phyloP scores from a whole-genome alignment of 2,797 vertebrate genomes.

The Clamator glandarius region DNA sequence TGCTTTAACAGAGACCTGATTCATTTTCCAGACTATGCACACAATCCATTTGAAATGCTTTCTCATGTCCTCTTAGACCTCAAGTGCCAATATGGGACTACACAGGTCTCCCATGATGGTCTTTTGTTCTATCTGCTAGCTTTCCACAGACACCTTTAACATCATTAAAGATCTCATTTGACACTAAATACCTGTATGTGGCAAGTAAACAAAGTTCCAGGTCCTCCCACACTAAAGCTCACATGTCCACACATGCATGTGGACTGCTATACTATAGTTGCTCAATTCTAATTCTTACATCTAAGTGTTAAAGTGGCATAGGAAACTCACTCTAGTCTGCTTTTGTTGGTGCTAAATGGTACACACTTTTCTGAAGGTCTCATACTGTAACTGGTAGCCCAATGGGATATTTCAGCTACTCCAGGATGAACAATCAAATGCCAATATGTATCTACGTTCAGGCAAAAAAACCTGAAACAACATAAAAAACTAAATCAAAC shows the following conservation, averaged over 20 bases:
- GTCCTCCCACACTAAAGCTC: not conserved
- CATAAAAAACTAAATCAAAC: too few relatives aligned
- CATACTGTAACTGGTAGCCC: not conserved
- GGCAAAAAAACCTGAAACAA: not conserved
- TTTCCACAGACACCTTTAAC: not conserved
- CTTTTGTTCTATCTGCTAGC: not conserved
- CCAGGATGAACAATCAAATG: not conserved
- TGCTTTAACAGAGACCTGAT: not conserved
- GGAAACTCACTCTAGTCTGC: rapidly evolving
- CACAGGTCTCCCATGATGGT: not conserved
- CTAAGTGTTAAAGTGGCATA: not conserved
- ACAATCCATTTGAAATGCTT: not conserved
- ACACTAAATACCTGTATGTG: not conserved
- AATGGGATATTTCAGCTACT: not conserved
- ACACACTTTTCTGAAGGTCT: not conserved
- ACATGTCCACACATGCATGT: not conserved
- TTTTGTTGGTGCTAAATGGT: not conserved
- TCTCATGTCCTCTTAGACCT: not conserved
- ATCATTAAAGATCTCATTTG: not conserved
- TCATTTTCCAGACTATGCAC: not conserved
- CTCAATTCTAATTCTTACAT: not conserved
- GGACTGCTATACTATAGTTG: not conserved
- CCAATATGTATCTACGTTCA: not conserved
- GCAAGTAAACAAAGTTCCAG: not conserved
- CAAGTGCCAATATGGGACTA: not conserved